These are phyloP conservation scores for Nomada lathburiana DNA, from an alignment of 2,888 invertebrate species.

Conservation along the genomic window DNA sequence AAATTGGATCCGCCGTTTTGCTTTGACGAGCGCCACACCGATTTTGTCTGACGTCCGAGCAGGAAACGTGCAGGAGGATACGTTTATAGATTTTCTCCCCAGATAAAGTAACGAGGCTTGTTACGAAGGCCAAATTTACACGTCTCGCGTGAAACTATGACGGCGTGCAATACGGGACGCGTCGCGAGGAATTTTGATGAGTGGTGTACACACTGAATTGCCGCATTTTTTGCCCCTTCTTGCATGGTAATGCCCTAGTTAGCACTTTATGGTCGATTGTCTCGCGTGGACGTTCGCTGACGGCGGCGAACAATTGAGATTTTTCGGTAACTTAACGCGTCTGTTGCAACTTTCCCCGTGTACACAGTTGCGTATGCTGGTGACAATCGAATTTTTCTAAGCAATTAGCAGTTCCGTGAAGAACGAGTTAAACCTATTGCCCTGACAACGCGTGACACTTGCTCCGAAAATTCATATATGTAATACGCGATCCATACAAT, in stretches of 20 bases:
- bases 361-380: too few species aligned
- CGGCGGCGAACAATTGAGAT: neutral
- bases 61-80: conserved; percentile 37
- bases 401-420: neutral
- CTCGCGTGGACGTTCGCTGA: neutral
- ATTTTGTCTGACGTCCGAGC: conserved; percentile 37
- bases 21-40: conserved; percentile 41
- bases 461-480: neutral
- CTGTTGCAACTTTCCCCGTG: neutral
- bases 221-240: neutral
- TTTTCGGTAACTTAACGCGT: neutral
- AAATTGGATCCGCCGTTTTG: conserved; percentile 38
- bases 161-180: neutral
- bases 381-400: too few species aligned
- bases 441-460: conserved; percentile 1
- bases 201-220: neutral
- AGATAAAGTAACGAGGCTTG: conserved; percentile 50
- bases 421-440: neutral
- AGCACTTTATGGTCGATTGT: conserved; percentile 15
- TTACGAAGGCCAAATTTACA: conserved; percentile 40
- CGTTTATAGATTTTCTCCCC: conserved; percentile 39
- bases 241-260: neutral
- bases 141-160: conserved; percentile 33
- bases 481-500: too few species aligned
- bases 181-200: conserved; percentile 24